These are phyloP conservation scores for Amphilophus citrinellus DNA, from an alignment of 2,113 vertebrate genomes.

Conservation along the genomic window DNA sequence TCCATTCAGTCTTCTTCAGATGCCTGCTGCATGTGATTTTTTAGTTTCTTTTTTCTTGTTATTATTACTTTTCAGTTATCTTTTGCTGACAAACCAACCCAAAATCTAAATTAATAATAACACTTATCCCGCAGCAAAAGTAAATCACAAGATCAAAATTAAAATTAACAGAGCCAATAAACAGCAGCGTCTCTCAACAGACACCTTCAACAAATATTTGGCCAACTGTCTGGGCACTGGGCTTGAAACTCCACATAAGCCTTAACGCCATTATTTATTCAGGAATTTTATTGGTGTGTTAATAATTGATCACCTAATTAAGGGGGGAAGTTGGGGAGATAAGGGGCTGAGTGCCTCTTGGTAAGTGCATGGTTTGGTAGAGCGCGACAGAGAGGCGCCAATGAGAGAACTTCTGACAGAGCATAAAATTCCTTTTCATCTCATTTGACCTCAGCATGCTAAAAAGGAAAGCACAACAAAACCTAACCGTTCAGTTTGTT, in stretches of 20 bases:
- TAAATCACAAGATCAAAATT: constrained; percentile 48
- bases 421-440: constrained; percentile 50
- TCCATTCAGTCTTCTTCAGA: background rate
- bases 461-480: constrained; percentile 13
- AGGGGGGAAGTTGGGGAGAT: constrained; percentile 71
- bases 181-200: constrained; percentile 52
- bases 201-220: constrained; percentile 76
- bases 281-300: constrained; percentile 80
- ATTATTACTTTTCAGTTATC: constrained; percentile 6
- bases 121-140: constrained; percentile 26
- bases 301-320: constrained; percentile 83
- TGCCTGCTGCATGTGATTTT: background rate
- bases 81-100: constrained; percentile 14
- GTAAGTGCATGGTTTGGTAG: constrained; percentile 81
- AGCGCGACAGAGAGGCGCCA: constrained; percentile 76
- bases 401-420: constrained; percentile 67
- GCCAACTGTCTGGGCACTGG: constrained; percentile 69
- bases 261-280: constrained; percentile 80
- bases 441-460: constrained; percentile 34
- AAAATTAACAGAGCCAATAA: constrained; percentile 55
- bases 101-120: constrained; percentile 42
- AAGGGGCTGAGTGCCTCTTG: constrained; percentile 73
- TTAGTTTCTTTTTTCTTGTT: background rate
- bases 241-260: constrained; percentile 72
- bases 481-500: background rate